Percentiles rank a stretch among this genome's conserved stretches.
Conservation (phyloP, 1,140 invertebrate genomes). For the Drosophila bifasciata region DNA sequence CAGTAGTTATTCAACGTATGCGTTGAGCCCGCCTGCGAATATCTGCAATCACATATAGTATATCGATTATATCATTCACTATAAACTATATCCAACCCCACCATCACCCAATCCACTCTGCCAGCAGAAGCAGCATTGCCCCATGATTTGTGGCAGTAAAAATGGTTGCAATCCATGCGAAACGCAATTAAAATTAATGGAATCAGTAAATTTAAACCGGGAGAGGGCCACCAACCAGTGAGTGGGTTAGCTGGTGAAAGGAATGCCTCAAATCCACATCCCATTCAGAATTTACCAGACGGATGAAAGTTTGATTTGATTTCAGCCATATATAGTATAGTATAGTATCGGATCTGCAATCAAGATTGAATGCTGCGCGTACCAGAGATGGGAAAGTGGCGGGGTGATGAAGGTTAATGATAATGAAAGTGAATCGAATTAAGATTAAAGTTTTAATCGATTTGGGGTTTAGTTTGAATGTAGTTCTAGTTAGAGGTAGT, state of each 20-base stretch:
- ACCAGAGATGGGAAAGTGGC: neutral
- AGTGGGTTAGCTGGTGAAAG: conserved; percentile 33
- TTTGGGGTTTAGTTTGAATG: too few relatives aligned
- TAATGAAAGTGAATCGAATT: too few relatives aligned
- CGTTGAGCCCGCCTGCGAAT: conserved; percentile 89
- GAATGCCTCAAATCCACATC: conserved; percentile 20
- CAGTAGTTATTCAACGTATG: conserved; percentile 93
- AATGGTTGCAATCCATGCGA: conserved; percentile 35
- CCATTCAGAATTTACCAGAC: conserved; percentile 26
- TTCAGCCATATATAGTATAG: conserved; percentile 14
- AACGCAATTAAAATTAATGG: conserved; percentile 45
- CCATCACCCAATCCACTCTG: conserved; percentile 1
- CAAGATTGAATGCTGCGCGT: neutral
- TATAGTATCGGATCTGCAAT: conserved; percentile 7
- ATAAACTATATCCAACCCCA: too few relatives aligned
- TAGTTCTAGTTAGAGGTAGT: too few relatives aligned
- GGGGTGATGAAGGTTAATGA: neutral
- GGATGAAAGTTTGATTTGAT: conserved; percentile 40
- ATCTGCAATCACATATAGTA: conserved; percentile 84
- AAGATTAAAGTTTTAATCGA: too few relatives aligned
- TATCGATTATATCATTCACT: conserved; percentile 30
- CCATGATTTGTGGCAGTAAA: conserved; percentile 14
- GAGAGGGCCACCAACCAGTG: neutral
- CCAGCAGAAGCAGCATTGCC: conserved; percentile 6
- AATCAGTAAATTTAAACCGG: conserved; percentile 24